phyloP scores from a whole-genome alignment of 1,140 invertebrate genomes.

The Lasioglossum baleicum region DNA sequence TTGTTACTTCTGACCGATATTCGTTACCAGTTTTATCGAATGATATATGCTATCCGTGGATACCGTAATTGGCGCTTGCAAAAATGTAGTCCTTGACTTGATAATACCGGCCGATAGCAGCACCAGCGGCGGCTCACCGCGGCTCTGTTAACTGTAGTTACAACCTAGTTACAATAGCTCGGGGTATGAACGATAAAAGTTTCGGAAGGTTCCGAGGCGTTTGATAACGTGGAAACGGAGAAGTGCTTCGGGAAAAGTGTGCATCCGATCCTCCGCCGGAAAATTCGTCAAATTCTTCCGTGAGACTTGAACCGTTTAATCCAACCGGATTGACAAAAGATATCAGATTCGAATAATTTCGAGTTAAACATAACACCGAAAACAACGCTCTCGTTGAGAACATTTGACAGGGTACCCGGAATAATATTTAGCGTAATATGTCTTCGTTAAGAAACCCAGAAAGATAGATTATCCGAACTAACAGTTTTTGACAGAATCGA shows the following conservation, averaged over 20 bases:
- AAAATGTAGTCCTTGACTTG: slow-evolving; percentile 44
- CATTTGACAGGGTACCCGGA: too few species aligned
- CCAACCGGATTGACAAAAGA: not conserved
- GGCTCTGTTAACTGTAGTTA: slow-evolving; percentile 41
- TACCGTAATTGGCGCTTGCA: slow-evolving; percentile 29
- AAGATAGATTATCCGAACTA: slow-evolving; percentile 5
- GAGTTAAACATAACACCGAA: too few species aligned
- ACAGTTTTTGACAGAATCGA: not conserved
- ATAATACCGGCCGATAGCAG: slow-evolving; percentile 41
- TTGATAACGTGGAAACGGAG: slow-evolving; percentile 20
- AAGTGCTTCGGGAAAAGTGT: slow-evolving; percentile 8
- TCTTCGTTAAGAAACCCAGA: not conserved
- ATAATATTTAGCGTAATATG: not conserved
- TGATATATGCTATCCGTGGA: slow-evolving; percentile 12
- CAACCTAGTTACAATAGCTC: slow-evolving; percentile 40
- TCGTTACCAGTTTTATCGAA: slow-evolving; percentile 8
- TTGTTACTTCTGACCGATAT: not conserved
- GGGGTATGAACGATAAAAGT: slow-evolving; percentile 36
- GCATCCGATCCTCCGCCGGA: not conserved
- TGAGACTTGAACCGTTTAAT: not conserved
- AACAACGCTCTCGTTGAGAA: too few species aligned
- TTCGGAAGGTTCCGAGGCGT: slow-evolving; percentile 34
- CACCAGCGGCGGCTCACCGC: slow-evolving; percentile 9
- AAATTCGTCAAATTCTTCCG: not conserved
- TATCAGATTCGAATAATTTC: too few species aligned